Evolutionary conservation across 2,888 invertebrate species (phyloP).

Genomic region (Melipona bicolor): DNA sequence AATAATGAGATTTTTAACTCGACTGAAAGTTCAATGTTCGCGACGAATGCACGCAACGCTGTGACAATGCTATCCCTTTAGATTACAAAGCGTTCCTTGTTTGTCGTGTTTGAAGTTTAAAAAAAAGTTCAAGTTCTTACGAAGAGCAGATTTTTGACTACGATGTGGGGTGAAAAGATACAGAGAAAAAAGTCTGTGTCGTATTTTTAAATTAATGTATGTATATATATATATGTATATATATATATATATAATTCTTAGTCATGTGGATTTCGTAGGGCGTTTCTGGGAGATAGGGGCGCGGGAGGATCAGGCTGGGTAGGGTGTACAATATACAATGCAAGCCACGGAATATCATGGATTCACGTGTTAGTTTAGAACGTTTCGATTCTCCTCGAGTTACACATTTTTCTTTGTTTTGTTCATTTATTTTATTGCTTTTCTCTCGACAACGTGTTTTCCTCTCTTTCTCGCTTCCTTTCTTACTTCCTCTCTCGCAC

Average conservation of each 20-base stretch:
- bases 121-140: not conserved
- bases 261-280: conserved; percentile 79
- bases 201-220: conserved; percentile 84
- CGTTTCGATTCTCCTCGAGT: conserved; percentile 69
- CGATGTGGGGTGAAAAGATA: conserved; percentile 1
- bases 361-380: conserved; percentile 73
- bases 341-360: conserved; percentile 81
- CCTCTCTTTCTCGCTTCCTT: conserved; percentile 1
- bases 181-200: conserved; percentile 48
- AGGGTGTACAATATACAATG: conserved; percentile 83
- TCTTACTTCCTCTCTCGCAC: not conserved
- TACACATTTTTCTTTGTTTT: conserved; percentile 28
- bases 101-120: not conserved
- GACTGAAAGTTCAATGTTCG: not conserved
- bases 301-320: conserved; percentile 27
- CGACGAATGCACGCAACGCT: not conserved
- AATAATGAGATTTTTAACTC: not conserved
- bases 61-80: not conserved
- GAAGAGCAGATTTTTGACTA: not conserved
- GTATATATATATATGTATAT: conserved; percentile 81
- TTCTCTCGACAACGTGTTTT: conserved; percentile 58
- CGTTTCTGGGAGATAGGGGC: conserved; percentile 56
- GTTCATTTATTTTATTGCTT: conserved; percentile 53
- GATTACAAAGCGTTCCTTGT: not conserved
- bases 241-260: conserved; percentile 81